Percentiles rank a stretch among this genome's conserved stretches.
These are phyloP conservation scores for Vulpes lagopus DNA, from an alignment of 2,113 vertebrate genomes.

Conservation along the genomic window DNA sequence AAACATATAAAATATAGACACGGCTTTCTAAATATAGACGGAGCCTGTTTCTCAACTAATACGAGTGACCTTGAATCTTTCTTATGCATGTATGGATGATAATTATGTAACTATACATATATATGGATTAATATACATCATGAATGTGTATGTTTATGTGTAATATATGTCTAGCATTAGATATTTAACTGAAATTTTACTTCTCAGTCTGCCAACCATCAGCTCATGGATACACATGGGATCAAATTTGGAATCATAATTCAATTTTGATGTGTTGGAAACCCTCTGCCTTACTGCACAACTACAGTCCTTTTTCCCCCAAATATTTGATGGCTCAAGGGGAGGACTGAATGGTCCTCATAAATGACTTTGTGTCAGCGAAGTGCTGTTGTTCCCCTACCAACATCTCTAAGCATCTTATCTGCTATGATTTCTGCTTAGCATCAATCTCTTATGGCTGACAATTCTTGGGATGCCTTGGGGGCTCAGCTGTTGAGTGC, in stretches of 20 bases:
- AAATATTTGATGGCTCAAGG: neutral
- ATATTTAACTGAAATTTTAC: neutral
- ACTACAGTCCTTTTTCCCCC: rapidly evolving
- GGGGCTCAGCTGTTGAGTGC: no score
- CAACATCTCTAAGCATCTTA: neutral
- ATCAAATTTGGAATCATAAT: neutral
- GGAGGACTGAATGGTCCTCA: neutral
- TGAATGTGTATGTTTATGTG: neutral
- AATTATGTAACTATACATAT: neutral
- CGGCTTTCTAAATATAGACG: neutral
- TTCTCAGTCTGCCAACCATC: neutral
- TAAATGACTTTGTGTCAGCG: neutral
- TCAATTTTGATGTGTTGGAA: neutral
- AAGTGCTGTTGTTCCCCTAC: neutral
- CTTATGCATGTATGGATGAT: neutral
- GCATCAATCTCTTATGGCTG: neutral
- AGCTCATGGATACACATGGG: neutral
- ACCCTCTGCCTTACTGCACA: no score
- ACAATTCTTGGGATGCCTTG: neutral
- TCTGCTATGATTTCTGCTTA: neutral
- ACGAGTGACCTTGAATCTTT: neutral
- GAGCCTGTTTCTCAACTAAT: neutral
- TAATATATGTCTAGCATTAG: neutral
- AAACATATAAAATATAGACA: neutral
- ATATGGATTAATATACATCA: neutral